Percentiles rank a stretch among this genome's conserved stretches.
Conservation (phyloP, 2,113 vertebrate species). For the Laticauda colubrina region DNA sequence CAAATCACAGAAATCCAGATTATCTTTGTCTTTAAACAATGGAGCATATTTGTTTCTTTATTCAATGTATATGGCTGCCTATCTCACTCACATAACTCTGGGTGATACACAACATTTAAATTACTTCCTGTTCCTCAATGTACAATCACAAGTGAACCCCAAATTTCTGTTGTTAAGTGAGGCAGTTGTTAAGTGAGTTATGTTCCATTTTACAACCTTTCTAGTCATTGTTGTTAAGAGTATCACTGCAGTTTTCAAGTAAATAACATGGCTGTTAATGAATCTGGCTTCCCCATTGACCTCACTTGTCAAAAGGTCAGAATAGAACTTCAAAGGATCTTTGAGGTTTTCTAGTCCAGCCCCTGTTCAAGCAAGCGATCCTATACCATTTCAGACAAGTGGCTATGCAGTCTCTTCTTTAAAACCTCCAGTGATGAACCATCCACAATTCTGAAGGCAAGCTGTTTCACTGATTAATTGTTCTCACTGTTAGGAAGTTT, state of each 20-base stretch:
- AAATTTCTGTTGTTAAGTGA: neutral
- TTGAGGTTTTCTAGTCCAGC: neutral
- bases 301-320: neutral
- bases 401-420: too few relatives aligned
- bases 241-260: neutral
- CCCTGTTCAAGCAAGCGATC: too few relatives aligned
- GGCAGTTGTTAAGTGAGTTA: neutral
- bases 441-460: too few relatives aligned
- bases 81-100: neutral
- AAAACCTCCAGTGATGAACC: too few relatives aligned
- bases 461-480: too few relatives aligned
- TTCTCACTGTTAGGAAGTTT: too few relatives aligned
- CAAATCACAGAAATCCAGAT: neutral
- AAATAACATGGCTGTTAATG: neutral
- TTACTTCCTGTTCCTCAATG: neutral
- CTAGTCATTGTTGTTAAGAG: neutral
- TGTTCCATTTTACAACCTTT: neutral
- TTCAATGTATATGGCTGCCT: neutral
- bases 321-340: neutral
- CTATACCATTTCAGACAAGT: too few relatives aligned
- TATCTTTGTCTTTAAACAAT: neutral
- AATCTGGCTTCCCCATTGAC: neutral
- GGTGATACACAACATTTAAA: neutral
- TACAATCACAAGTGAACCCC: neutral
- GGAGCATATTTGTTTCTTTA: neutral